Evolutionary conservation across 64 coral and sea anemone species (phyloP).

Genomic region (Exaiptasia diaphana): DNA sequence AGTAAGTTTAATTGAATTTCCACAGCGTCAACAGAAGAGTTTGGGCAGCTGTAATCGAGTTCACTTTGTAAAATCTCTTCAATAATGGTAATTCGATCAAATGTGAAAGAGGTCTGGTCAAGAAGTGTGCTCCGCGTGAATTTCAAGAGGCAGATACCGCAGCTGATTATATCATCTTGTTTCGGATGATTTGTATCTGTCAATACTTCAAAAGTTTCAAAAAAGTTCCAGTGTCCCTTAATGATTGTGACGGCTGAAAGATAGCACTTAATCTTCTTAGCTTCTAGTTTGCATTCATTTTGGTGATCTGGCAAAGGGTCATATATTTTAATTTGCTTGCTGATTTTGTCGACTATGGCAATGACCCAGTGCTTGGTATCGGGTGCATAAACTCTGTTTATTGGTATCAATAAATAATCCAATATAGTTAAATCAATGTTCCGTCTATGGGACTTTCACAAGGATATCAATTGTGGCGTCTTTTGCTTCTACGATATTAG

Average conservation of each 20-base stretch:
- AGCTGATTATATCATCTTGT: background rate
- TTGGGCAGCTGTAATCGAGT: background rate
- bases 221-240: background rate
- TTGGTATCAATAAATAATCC: background rate
- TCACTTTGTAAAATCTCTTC: background rate
- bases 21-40: background rate
- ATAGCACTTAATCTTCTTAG: background rate
- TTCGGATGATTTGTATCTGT: background rate
- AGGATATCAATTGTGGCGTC: background rate
- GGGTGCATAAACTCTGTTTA: background rate
- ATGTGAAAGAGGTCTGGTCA: background rate
- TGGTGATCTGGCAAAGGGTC: background rate
- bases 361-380: background rate
- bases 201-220: background rate
- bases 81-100: background rate
- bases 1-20: background rate
- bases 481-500: background rate
- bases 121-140: background rate
- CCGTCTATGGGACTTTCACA: background rate
- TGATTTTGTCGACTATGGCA: background rate
- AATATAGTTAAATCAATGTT: background rate
- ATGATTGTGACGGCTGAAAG: background rate
- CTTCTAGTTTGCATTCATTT: background rate
- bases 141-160: background rate
- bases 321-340: background rate